Evolutionary conservation across 2,888 invertebrate species (phyloP).

Genomic region (Calephelis perditalis): DNA sequence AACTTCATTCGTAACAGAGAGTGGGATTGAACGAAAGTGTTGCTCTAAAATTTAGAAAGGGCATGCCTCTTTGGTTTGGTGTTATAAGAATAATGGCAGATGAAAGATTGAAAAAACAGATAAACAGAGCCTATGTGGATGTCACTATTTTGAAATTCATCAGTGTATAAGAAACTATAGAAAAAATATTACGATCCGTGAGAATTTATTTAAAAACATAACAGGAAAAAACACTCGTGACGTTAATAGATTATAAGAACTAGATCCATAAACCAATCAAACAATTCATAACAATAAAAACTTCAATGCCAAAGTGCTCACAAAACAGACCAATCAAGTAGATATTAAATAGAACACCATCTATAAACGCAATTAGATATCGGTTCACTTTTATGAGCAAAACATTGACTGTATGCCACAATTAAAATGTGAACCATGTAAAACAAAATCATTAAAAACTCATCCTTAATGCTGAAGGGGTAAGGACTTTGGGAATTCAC

Average conservation of each 20-base stretch:
- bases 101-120: no score
- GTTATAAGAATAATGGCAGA: no score
- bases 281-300: slow-evolving; percentile 73
- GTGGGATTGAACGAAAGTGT: no score
- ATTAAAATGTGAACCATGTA: slow-evolving; percentile 9
- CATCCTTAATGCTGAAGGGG: slow-evolving; percentile 19
- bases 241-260: slow-evolving; percentile 17
- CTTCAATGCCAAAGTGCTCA: slow-evolving; percentile 49
- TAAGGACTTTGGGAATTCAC: slow-evolving; percentile 27
- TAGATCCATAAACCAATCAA: slow-evolving; percentile 34
- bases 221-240: slow-evolving; percentile 15
- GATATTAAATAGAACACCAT: slow-evolving; percentile 66
- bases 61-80: no score
- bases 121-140: no score
- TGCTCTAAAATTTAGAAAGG: no score
- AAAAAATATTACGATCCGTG: no score
- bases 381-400: slow-evolving; percentile 62
- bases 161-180: no score
- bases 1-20: no score
- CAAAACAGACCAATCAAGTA: slow-evolving; percentile 56
- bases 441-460: slow-evolving; percentile 21
- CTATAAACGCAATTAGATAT: slow-evolving; percentile 58
- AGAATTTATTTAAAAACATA: slow-evolving; percentile 3
- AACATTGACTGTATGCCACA: slow-evolving; percentile 54
- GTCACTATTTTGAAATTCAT: no score